A percentile compares a stretch with the other conserved stretches of the same genome.
Evolutionary conservation across 2,113 vertebrate genomes (phyloP).

Genomic region (Dolichotis patagonum): DNA sequence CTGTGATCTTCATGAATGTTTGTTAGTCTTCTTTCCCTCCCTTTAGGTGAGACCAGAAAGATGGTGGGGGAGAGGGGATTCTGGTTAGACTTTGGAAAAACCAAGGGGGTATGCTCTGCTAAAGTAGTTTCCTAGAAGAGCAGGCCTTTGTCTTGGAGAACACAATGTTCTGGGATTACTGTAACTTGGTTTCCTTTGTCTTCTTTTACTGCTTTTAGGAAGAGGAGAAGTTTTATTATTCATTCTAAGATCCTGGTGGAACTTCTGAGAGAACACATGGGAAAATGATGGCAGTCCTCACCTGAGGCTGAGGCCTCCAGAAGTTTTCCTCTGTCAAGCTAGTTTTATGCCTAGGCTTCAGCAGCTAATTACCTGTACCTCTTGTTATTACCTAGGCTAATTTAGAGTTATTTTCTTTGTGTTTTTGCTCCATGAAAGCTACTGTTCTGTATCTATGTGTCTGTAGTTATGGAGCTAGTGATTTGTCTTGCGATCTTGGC

Average conservation of each 20-base stretch:
- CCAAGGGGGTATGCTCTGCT: background rate
- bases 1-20: background rate
- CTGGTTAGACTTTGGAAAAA: background rate
- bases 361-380: background rate
- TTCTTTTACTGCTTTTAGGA: background rate
- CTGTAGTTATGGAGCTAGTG: background rate
- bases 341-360: background rate
- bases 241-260: background rate
- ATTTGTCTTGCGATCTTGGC: background rate
- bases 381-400: background rate
- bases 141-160: background rate
- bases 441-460: background rate
- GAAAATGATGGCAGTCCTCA: background rate
- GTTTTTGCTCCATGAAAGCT: background rate
- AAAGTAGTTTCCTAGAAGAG: background rate
- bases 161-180: background rate
- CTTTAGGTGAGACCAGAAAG: background rate
- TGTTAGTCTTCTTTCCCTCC: background rate
- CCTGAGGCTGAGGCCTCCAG: background rate
- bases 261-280: background rate
- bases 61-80: background rate
- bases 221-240: background rate
- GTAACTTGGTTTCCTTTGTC: background rate
- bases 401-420: background rate
- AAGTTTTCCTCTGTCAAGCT: background rate